phyloP scores from a whole-genome alignment of 2,113 vertebrate species.

The Neopipo cinnamomea region DNA sequence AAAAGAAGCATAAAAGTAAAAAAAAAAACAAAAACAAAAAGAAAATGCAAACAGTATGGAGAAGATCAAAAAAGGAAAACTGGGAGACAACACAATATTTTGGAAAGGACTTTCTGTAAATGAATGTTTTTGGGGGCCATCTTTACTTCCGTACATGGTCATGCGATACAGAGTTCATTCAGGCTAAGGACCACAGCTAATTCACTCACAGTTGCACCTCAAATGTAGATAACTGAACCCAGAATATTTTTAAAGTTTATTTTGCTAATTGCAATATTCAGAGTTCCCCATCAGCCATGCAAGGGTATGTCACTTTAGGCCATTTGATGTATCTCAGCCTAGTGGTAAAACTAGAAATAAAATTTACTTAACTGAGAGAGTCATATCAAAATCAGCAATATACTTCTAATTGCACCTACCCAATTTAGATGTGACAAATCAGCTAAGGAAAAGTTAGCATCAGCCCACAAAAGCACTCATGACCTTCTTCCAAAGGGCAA shows the following conservation, averaged over 20 bases:
- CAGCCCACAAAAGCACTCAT: background rate
- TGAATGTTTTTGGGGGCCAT: accelerated
- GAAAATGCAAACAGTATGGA: background rate
- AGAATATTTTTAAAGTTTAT: background rate
- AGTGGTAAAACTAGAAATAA: background rate
- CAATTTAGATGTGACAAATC: background rate
- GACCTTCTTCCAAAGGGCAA: background rate
- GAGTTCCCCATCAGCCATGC: background rate
- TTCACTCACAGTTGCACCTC: background rate
- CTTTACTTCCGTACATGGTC: background rate
- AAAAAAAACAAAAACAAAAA: background rate
- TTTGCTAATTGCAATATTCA: background rate
- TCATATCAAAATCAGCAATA: background rate
- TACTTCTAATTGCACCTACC: background rate
- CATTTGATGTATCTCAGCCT: background rate
- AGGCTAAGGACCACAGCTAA: background rate
- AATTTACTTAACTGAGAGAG: background rate
- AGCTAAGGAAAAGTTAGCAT: background rate
- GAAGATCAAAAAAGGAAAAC: background rate
- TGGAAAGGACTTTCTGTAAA: background rate
- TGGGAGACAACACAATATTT: background rate
- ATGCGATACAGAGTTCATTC: background rate
- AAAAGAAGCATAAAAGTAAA: background rate
- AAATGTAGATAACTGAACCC: background rate
- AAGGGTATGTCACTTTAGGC: background rate